Percentiles rank a stretch among this genome's conserved stretches.
Evolutionary conservation across 2,113 vertebrate species (phyloP).

Genomic region (Chlamydotis undulata): DNA sequence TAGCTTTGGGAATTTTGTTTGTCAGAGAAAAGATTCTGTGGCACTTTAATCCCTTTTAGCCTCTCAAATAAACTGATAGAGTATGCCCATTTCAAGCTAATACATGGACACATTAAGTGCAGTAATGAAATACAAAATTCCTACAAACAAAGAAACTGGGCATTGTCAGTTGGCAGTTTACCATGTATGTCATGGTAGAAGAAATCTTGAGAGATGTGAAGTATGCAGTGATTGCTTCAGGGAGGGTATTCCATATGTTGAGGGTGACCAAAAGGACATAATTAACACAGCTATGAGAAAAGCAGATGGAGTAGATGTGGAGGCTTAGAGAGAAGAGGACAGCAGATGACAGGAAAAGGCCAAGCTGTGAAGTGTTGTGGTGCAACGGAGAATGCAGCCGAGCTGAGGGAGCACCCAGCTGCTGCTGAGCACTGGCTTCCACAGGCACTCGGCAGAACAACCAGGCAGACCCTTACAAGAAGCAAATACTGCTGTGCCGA

Average conservation of each 20-base stretch:
- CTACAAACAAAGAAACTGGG: background rate
- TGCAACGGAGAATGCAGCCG: background rate
- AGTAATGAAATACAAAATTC: background rate
- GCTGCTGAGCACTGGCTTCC: background rate
- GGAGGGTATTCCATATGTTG: background rate
- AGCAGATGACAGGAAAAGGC: slow-evolving; percentile 21
- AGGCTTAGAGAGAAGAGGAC: background rate
- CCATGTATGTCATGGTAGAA: background rate
- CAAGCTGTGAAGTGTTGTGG: background rate
- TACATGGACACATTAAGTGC: background rate
- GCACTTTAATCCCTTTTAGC: background rate
- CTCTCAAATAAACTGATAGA: background rate
- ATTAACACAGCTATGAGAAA: background rate
- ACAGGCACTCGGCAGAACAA: background rate
- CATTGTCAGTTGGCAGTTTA: background rate
- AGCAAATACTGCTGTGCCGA: background rate
- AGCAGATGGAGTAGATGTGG: slow-evolving; percentile 7
- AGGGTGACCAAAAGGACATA: slow-evolving; percentile 18
- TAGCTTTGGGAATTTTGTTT: background rate
- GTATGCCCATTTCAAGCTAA: background rate
- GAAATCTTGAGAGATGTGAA: slow-evolving; percentile 35
- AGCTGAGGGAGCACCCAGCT: background rate
- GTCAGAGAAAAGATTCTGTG: background rate
- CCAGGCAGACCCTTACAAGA: background rate
- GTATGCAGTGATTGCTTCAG: background rate